A percentile compares a stretch with the other conserved stretches of the same genome.
phyloP scores from a whole-genome alignment of 2,113 vertebrate genomes.

The Sander lucioperca region DNA sequence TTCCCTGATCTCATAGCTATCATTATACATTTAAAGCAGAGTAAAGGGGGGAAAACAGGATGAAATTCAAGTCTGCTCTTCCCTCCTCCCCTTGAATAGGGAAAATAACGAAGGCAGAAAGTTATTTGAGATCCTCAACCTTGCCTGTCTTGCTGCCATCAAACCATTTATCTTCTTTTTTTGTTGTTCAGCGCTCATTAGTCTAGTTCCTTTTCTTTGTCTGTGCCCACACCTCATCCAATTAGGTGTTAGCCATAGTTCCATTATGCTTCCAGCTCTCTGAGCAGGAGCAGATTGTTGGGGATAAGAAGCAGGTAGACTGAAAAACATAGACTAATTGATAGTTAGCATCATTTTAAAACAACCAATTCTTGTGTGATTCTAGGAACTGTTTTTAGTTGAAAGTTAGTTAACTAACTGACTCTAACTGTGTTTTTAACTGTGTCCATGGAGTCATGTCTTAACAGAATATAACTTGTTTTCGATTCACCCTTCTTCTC shows the following conservation, averaged over 20 bases:
- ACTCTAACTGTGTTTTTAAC: not conserved
- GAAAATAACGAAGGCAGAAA: conserved; percentile 59
- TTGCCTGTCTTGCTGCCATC: conserved; percentile 65
- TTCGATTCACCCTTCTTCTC: not conserved
- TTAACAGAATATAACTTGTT: too few species aligned
- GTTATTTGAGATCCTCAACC: conserved; percentile 74
- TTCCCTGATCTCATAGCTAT: not conserved
- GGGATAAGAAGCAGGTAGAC: conserved; percentile 43
- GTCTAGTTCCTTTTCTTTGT: conserved; percentile 76
- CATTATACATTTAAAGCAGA: not conserved
- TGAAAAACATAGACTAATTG: conserved; percentile 58
- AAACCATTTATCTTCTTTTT: conserved; percentile 78
- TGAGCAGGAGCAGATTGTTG: conserved; percentile 32
- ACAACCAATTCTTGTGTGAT: not conserved
- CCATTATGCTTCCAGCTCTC: conserved; percentile 24
- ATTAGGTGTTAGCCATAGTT: conserved; percentile 66
- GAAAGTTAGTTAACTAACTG: not conserved
- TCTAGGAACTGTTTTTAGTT: not conserved
- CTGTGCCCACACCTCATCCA: conserved; percentile 64
- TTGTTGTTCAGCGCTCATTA: conserved; percentile 80
- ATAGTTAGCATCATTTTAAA: conserved; percentile 26
- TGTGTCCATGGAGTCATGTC: not conserved
- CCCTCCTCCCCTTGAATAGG: conserved; percentile 38
- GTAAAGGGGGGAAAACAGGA: not conserved
- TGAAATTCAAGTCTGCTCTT: conserved; percentile 1